phyloP scores from a whole-genome alignment of 2,113 vertebrate genomes.

The Zosterops japonicus region DNA sequence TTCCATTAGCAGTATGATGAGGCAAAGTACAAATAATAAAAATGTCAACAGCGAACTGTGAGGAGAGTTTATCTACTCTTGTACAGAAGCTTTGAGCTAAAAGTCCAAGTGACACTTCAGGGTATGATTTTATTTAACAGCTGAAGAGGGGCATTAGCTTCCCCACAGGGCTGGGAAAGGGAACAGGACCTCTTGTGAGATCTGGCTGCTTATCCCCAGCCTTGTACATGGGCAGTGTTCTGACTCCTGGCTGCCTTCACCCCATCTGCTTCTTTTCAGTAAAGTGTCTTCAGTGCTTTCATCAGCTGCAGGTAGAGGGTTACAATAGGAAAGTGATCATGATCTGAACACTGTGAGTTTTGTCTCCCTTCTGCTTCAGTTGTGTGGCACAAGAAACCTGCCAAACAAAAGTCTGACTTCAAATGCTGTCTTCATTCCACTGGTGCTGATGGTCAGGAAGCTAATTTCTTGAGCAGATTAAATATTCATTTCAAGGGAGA shows the following conservation, averaged over 20 bases:
- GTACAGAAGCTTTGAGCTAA: not conserved
- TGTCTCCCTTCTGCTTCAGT: not conserved
- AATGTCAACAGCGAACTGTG: not conserved
- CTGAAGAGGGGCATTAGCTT: not conserved
- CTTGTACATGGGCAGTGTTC: not conserved
- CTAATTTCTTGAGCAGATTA: not conserved
- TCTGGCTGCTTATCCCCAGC: not conserved
- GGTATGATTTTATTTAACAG: not conserved
- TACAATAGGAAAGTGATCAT: not conserved
- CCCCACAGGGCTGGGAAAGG: not conserved
- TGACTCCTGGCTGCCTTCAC: not conserved
- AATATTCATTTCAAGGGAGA: not conserved
- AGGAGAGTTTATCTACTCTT: not conserved
- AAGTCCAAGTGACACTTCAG: not conserved
- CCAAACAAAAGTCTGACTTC: not conserved
- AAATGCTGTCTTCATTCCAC: not conserved
- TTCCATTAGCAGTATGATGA: not conserved
- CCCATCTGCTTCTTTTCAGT: not conserved
- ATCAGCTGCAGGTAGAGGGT: not conserved
- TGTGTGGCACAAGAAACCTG: not conserved
- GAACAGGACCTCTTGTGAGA: not conserved
- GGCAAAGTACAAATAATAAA: not conserved
- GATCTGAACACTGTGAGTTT: not conserved
- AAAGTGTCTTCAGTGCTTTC: not conserved
- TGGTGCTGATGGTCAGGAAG: not conserved